Base-by-base conservation (phyloP, 1,140 invertebrate genomes). In the Drosophila pallidifrons region DNA sequence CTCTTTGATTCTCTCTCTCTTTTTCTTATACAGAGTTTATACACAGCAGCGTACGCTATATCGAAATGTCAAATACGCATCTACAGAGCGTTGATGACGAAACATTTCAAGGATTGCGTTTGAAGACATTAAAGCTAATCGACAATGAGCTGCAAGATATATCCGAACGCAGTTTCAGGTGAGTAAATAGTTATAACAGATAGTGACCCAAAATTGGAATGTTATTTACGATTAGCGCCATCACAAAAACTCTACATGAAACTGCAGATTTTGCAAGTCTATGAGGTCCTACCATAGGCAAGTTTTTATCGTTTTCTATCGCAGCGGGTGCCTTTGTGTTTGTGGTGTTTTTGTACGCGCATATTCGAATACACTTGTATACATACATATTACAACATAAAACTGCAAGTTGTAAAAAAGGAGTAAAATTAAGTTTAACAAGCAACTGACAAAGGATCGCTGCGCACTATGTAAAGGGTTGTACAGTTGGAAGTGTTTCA, bases 61-160 rank as follows among this genome's bases (percentile, higher is more conserved):
- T 94, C 77, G 94, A 94, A 79, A 92, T 94, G 78, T 92, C 94
- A 10, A 93, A 90, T 61, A 93, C 93, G 30, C 93, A 93, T 59
- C 74, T 94, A 55, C 93, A 94, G 60, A 93, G 91, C 47, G 86
- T 94, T 32, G 93, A 93, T 51, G 92, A 93, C 73, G 92, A 93
- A 64, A 93, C 93, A 35, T 93, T 94, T 67, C 92, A 92, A 54
- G 93, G 92, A 54, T 79, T 93, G 8, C 89, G 91, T 28, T 87
- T 94, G 32, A 93, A 94, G 75, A 94, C 93, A 25, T 81, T 94
- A 5, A 92, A 94, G 68, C 89, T 94, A 65, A 94, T 94, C 91
- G 94, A 94, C 81, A 94, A 94, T 79, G 92, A 93, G 79, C 92
- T 94, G 52, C 91, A 93, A 71, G 91, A 92, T 66, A 92, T 93